Evolutionary conservation across 2,888 invertebrate genomes (phyloP).

Genomic region (Cephus runcator): DNA sequence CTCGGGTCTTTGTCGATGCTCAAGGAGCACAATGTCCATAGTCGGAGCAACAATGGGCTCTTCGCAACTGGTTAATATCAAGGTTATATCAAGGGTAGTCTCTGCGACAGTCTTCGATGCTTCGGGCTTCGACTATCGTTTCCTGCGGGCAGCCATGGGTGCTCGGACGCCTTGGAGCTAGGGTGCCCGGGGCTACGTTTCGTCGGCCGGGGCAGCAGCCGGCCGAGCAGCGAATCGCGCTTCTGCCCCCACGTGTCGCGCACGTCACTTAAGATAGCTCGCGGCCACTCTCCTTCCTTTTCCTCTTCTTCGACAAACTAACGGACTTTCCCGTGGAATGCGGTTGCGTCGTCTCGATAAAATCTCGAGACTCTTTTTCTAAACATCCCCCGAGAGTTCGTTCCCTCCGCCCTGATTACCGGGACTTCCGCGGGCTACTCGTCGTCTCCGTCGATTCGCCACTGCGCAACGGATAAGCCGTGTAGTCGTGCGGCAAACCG

Average conservation of each 20-base stretch:
- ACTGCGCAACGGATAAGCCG: not conserved
- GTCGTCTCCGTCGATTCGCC: not conserved
- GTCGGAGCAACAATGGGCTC: constrained; percentile 53
- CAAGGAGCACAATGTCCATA: constrained; percentile 60
- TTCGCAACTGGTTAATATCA: constrained; percentile 58
- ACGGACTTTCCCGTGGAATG: not conserved
- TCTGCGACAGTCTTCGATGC: constrained; percentile 17
- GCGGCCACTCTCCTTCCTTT: not conserved
- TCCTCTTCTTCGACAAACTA: not conserved
- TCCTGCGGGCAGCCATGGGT: not conserved
- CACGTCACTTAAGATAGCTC: too few species aligned
- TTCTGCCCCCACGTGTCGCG: not conserved
- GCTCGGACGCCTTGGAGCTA: not conserved
- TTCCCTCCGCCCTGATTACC: not conserved
- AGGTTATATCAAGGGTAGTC: constrained; percentile 56
- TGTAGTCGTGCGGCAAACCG: too few species aligned
- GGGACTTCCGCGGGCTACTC: too few species aligned
- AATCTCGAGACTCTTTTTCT: not conserved
- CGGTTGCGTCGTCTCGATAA: not conserved
- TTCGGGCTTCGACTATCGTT: not conserved
- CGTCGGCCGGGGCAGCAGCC: too few species aligned
- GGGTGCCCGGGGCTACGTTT: not conserved
- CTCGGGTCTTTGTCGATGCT: constrained; percentile 47
- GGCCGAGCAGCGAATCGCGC: not conserved
- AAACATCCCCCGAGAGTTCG: not conserved